Base-by-base conservation (phyloP, 1,140 invertebrate genomes). In the Panagrolaimus sp. region DNA sequence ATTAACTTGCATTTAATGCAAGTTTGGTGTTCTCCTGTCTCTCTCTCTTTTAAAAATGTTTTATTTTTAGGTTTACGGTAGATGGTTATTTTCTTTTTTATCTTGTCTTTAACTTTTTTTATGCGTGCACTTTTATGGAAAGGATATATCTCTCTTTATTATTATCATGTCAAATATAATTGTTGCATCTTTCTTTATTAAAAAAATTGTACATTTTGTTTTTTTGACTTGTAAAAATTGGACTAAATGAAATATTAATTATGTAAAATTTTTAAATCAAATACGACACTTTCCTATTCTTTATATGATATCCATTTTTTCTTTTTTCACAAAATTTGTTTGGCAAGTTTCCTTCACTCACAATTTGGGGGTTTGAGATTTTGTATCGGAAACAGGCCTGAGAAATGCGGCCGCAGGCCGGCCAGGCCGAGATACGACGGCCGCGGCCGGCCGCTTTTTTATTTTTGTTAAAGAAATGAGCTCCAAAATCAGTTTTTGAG, bases 131-230 rank as follows among this genome's bases (percentile, higher is more conserved):
- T 51, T 51, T 25, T 25, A 3, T 25, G 16, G 16, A 51, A 20
- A 20, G 48, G 16, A 20, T 20, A 51, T 25, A 20, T 20, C 20
- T 45, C n/a, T 20, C 38, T 27, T 16, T 45, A 38, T 63, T 27
- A 20, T n/a, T 16, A 63, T 27, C 13, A n/a, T 38, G 20, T 62
- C 42, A 45, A 45, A 7, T 53, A 43, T n/a, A n/a, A 68, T 45
- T 25, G 46, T 65, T 23, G 25, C 11, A 25, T 27, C 51, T 27
- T 27, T 57, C n/a, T n/a, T n/a, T n/a, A n/a, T 57, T 57, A 57
- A 20, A 20, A 25, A 16, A 57, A 57, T 27, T 57, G 51, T 57
- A 57, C 51, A 57, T 57, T 57, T 57, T 57, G 51, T 57, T 57
- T 57, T 57, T 20, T 57, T n/a, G n/a, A n/a, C n/a, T 16, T 25